Conservation (phyloP, 2,888 invertebrate species). For the Tetanocera ferruginea region DNA sequence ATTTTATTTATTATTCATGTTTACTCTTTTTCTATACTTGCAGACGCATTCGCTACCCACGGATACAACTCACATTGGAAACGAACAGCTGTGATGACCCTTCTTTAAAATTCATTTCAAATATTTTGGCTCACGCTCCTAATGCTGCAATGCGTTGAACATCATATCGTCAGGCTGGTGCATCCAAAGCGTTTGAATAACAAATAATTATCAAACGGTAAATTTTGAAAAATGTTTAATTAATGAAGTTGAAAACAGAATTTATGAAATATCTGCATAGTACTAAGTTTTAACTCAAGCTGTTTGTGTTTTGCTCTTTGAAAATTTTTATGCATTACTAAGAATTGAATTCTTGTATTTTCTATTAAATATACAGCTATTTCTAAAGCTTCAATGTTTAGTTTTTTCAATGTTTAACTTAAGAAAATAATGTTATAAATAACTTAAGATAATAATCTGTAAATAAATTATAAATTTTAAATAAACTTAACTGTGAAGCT, state of each 20-base stretch:
- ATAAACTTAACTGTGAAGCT: too few species aligned
- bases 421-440: too few species aligned
- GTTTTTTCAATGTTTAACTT: too few species aligned
- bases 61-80: constrained; percentile 69
- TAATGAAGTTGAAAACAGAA: not conserved
- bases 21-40: not conserved
- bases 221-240: not conserved
- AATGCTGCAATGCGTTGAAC: constrained; percentile 45
- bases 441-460: too few species aligned
- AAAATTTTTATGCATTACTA: too few species aligned
- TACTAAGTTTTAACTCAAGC: too few species aligned
- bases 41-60: constrained; percentile 70
- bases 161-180: not conserved
- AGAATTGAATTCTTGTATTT: too few species aligned
- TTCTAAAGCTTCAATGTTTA: too few species aligned
- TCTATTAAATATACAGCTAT: too few species aligned
- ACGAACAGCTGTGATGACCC: constrained; percentile 69
- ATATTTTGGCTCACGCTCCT: constrained; percentile 57
- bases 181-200: not conserved
- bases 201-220: not conserved
- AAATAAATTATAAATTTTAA: too few species aligned
- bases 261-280: too few species aligned
- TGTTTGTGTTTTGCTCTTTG: too few species aligned
- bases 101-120: constrained; percentile 51
- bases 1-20: not conserved